Percentiles rank a stretch among this genome's conserved stretches.
Conservation (phyloP, 2,888 invertebrate species). For the Thymelicus sylvestris region DNA sequence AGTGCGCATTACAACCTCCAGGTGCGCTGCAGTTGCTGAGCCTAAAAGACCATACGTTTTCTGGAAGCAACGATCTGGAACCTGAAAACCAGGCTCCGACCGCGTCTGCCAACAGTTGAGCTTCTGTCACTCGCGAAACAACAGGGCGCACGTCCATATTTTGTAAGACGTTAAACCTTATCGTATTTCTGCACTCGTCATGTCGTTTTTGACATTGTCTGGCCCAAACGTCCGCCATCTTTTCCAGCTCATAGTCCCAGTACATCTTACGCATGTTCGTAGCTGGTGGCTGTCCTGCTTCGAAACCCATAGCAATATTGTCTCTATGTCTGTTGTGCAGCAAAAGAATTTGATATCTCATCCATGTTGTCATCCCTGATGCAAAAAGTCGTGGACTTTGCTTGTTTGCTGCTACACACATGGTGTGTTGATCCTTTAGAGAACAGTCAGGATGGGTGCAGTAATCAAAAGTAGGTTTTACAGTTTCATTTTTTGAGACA, state of each 20-base stretch:
- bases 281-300: constrained; percentile 77
- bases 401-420: constrained; percentile 66
- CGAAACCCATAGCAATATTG: constrained; percentile 76
- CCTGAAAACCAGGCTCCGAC: constrained; percentile 79
- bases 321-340: constrained; percentile 78
- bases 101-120: constrained; percentile 73
- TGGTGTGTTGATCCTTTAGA: constrained; percentile 71
- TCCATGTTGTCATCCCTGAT: constrained; percentile 77
- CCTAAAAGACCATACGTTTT: constrained; percentile 70
- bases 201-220: constrained; percentile 80
- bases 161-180: constrained; percentile 74
- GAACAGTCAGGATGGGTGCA: constrained; percentile 77
- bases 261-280: constrained; percentile 81
- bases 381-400: constrained; percentile 70
- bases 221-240: constrained; percentile 78
- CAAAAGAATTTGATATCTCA: constrained; percentile 72
- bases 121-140: constrained; percentile 69
- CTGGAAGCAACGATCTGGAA: constrained; percentile 66
- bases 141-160: constrained; percentile 78
- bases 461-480: constrained; percentile 50
- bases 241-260: constrained; percentile 79
- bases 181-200: constrained; percentile 76
- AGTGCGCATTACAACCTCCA: constrained; percentile 74
- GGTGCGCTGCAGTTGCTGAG: constrained; percentile 70
- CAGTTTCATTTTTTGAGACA: constrained; percentile 28